Conservation (phyloP, 2,888 invertebrate species). For the Hirtodrosophila duncani region DNA sequence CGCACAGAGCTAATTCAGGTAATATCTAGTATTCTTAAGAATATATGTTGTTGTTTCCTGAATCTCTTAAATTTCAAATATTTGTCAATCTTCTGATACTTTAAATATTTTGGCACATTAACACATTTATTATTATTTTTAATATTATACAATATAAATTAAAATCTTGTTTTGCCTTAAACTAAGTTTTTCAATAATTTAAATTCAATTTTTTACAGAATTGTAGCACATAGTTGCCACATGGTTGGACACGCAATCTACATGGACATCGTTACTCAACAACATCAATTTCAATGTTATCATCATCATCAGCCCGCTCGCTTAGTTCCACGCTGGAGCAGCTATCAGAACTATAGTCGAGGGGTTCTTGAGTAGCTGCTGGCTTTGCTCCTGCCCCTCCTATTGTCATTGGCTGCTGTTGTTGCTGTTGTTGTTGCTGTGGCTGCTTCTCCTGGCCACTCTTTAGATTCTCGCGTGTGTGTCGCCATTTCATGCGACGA, state of each 20-base stretch:
- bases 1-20: too few species aligned
- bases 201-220: slow-evolving; percentile 28
- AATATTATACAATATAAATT: slow-evolving; percentile 11
- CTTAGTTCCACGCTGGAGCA: slow-evolving; percentile 69
- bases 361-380: slow-evolving; percentile 16
- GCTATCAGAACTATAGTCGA: slow-evolving; percentile 67
- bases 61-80: too few species aligned
- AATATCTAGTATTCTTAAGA: too few species aligned
- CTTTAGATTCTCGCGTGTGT: slow-evolving; percentile 83
- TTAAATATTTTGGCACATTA: slow-evolving; percentile 5
- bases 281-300: slow-evolving; percentile 75
- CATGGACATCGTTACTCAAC: slow-evolving; percentile 74
- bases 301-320: slow-evolving; percentile 66
- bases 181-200: slow-evolving; percentile 35
- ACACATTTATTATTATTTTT: slow-evolving; percentile 15
- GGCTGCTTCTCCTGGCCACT: slow-evolving; percentile 76
- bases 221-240: background rate
- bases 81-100: background rate
- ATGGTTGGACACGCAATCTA: too few species aligned
- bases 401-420: slow-evolving; percentile 6
- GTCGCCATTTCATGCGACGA: slow-evolving; percentile 92
- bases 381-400: slow-evolving; percentile 13
- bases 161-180: slow-evolving; percentile 2
- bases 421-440: slow-evolving; percentile 7
- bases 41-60: too few species aligned